A percentile compares a stretch with the other conserved stretches of the same genome.
Evolutionary conservation across 2,888 invertebrate species (phyloP).

Genomic region (Sturmia bella): DNA sequence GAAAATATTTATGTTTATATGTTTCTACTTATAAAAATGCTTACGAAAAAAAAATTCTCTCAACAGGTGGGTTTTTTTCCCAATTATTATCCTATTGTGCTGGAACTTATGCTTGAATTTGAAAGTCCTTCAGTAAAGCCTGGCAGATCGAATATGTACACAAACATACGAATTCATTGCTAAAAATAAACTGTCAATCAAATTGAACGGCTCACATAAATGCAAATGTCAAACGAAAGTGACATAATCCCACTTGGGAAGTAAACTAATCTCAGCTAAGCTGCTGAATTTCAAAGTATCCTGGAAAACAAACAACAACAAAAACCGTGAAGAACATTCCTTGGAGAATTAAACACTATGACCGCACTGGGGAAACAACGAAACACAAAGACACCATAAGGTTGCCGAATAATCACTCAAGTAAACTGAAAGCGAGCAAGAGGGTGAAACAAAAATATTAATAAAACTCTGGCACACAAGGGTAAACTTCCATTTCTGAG

Average conservation of each 20-base stretch:
- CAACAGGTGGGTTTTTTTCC: slow-evolving; percentile 27
- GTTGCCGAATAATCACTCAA: slow-evolving; percentile 57
- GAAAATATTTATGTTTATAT: no score
- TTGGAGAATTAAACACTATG: slow-evolving; percentile 78
- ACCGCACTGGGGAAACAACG: slow-evolving; percentile 73
- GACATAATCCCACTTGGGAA: slow-evolving; percentile 81
- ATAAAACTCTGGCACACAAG: slow-evolving; percentile 29
- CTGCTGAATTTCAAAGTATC: slow-evolving; percentile 61
- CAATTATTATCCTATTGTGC: neutral
- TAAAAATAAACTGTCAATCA: slow-evolving; percentile 71
- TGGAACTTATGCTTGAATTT: slow-evolving; percentile 60
- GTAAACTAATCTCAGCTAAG: slow-evolving; percentile 70
- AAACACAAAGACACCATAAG: slow-evolving; percentile 55
- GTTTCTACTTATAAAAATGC: no score
- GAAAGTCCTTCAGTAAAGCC: slow-evolving; percentile 73
- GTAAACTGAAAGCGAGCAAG: slow-evolving; percentile 30
- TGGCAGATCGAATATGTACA: slow-evolving; percentile 7
- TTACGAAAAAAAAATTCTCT: neutral
- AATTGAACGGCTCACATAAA: slow-evolving; percentile 76
- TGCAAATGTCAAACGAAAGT: slow-evolving; percentile 80
- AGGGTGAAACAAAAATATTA: slow-evolving; percentile 49
- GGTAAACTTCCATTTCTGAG: slow-evolving; percentile 17
- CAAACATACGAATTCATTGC: neutral
- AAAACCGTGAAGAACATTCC: slow-evolving; percentile 73
- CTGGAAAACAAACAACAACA: slow-evolving; percentile 71